phyloP scores from a whole-genome alignment of 2,113 vertebrate genomes.

The Heliornis fulica region DNA sequence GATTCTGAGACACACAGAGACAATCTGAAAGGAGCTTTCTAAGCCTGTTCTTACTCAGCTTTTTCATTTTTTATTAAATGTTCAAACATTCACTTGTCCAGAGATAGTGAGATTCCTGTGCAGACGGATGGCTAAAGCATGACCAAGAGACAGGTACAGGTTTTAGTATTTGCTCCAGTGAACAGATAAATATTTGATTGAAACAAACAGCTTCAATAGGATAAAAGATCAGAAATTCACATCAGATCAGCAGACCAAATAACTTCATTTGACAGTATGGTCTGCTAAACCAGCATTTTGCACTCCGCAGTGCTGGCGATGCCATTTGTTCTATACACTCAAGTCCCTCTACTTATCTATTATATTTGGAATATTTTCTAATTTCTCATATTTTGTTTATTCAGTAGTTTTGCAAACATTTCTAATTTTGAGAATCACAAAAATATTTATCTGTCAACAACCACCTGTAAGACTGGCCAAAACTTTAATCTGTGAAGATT shows the following conservation, averaged over 20 bases:
- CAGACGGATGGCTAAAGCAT: neutral
- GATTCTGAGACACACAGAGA: neutral
- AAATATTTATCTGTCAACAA: neutral
- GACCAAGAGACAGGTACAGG: neutral
- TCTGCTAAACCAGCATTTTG: neutral
- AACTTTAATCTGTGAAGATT: neutral
- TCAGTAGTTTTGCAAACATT: neutral
- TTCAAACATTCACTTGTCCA: neutral
- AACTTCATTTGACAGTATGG: neutral
- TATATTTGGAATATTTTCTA: neutral
- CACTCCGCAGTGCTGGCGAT: neutral
- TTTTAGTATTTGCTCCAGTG: neutral
- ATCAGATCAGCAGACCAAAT: neutral
- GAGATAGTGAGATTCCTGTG: neutral
- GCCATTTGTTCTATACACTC: neutral
- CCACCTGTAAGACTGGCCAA: neutral
- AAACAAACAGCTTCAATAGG: neutral
- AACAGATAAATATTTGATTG: neutral
- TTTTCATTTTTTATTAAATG: neutral
- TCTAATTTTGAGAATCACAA: neutral
- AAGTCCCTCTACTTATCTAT: neutral
- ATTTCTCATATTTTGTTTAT: neutral
- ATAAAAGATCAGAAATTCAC: neutral
- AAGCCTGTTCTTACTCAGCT: neutral
- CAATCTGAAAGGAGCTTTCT: neutral